Evolutionary conservation across 1,140 invertebrate genomes (phyloP).

Genomic region (Camponotus pennsylvanicus): DNA sequence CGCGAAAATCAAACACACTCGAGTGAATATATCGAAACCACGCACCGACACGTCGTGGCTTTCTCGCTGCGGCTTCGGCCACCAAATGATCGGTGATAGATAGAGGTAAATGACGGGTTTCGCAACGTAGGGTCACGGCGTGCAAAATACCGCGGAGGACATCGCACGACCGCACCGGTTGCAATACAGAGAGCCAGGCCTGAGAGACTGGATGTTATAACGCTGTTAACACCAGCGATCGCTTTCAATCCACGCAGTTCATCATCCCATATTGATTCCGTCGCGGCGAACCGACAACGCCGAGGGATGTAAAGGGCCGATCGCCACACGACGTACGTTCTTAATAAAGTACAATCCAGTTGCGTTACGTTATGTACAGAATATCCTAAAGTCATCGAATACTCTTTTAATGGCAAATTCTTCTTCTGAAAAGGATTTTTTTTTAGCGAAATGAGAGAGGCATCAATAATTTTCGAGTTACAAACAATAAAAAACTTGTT

Average conservation of each 20-base stretch:
- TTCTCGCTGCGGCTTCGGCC: constrained; percentile 25
- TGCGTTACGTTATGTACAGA: too few relatives aligned
- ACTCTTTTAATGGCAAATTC: too few relatives aligned
- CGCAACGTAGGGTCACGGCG: constrained; percentile 51
- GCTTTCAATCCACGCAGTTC: constrained; percentile 85
- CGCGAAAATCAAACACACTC: background rate
- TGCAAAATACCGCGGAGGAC: constrained; percentile 76
- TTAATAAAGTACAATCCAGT: too few relatives aligned
- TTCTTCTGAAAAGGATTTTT: too few relatives aligned
- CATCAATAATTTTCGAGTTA: too few relatives aligned
- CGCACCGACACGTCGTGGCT: background rate
- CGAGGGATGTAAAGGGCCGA: constrained; percentile 20
- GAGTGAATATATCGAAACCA: constrained; percentile 50
- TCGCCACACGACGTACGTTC: background rate
- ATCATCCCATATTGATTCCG: constrained; percentile 82
- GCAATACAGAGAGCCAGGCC: constrained; percentile 73
- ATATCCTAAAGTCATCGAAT: too few relatives aligned
- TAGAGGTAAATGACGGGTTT: constrained; percentile 52
- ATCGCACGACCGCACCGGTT: constrained; percentile 48
- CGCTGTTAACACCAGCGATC: constrained; percentile 85
- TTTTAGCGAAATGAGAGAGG: too few relatives aligned
- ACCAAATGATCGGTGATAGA: constrained; percentile 49
- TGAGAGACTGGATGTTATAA: constrained; percentile 77
- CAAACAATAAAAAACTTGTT: too few relatives aligned
- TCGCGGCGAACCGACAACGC: constrained; percentile 31